These are phyloP conservation scores for Torymus auratus DNA, from an alignment of 2,888 invertebrate species.

Conservation along the genomic window DNA sequence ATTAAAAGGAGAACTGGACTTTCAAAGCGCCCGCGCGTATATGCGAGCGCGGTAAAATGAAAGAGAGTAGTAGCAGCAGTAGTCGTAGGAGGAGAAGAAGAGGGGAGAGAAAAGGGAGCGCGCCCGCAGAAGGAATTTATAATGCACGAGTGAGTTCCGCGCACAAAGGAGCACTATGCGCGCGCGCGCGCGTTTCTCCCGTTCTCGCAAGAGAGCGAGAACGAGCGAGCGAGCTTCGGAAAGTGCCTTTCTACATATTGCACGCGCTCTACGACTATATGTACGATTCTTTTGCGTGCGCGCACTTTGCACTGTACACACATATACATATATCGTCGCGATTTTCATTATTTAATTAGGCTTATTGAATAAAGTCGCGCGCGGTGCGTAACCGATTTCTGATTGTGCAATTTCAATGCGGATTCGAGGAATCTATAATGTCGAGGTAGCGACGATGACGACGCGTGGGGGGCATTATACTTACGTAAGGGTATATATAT, in stretches of 20 bases:
- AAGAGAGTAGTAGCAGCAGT: not conserved
- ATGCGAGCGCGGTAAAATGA: not conserved
- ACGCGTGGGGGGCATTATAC: slow-evolving; percentile 1
- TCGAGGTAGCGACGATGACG: no score
- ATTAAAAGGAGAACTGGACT: slow-evolving; percentile 39
- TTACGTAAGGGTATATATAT: not conserved
- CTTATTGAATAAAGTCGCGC: slow-evolving; percentile 12
- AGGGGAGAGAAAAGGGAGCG: not conserved
- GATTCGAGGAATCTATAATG: not conserved
- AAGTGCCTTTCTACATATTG: slow-evolving; percentile 39
- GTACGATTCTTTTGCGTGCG: not conserved
- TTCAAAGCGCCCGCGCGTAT: slow-evolving; percentile 11
- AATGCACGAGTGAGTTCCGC: slow-evolving; percentile 29
- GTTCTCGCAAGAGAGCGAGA: not conserved
- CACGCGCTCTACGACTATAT: not conserved
- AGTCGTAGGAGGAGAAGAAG: not conserved
- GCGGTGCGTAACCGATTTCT: slow-evolving; percentile 22
- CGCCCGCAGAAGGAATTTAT: slow-evolving; percentile 37
- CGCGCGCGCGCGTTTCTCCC: slow-evolving; percentile 2
- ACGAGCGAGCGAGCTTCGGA: slow-evolving; percentile 29
- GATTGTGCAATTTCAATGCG: slow-evolving; percentile 36
- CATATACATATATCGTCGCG: not conserved
- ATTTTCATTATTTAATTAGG: slow-evolving; percentile 28
- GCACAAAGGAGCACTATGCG: slow-evolving; percentile 36
- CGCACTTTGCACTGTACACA: not conserved